Percentiles rank a stretch among this genome's conserved stretches.
phyloP scores from a whole-genome alignment of 1,140 invertebrate species.

The Hypothenemus hampei region DNA sequence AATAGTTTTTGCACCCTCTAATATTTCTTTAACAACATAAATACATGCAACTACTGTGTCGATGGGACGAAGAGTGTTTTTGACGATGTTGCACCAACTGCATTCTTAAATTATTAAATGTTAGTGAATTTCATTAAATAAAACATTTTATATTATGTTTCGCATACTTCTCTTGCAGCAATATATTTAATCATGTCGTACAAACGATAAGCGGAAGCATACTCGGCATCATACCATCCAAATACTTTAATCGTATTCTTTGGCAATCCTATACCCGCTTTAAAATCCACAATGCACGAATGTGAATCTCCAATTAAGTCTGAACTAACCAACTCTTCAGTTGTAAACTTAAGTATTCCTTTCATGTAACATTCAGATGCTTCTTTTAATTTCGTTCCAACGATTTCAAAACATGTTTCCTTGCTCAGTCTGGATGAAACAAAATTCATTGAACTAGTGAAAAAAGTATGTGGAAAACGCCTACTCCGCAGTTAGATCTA shows the following conservation, averaged over 20 bases:
- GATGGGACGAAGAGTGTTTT: too few relatives aligned
- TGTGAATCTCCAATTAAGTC: slow-evolving; percentile 84
- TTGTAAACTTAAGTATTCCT: slow-evolving; percentile 87
- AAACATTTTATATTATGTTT: too few relatives aligned
- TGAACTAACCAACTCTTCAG: slow-evolving; percentile 87
- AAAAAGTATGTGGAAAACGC: background rate
- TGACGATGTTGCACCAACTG: too few relatives aligned
- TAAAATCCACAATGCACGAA: slow-evolving; percentile 91
- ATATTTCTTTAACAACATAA: too few relatives aligned
- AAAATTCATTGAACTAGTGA: background rate
- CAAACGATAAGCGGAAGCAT: slow-evolving; percentile 86
- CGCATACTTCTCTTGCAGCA: slow-evolving; percentile 23
- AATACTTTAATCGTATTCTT: slow-evolving; percentile 85
- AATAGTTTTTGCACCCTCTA: too few relatives aligned
- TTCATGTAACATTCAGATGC: slow-evolving; percentile 73
- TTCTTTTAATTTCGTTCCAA: slow-evolving; percentile 81
- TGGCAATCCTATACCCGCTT: slow-evolving; percentile 84
- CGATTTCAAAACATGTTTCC: slow-evolving; percentile 75
- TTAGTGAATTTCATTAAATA: too few relatives aligned
- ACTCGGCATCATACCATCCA: slow-evolving; percentile 96
- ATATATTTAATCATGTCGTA: slow-evolving; percentile 82
- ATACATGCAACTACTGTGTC: too few relatives aligned
- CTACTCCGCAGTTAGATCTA: slow-evolving; percentile 79
- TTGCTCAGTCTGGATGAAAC: slow-evolving; percentile 53
- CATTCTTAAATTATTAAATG: background rate